Evolutionary conservation across 1,140 invertebrate genomes (phyloP).

Genomic region (Heliconius hermathena): DNA sequence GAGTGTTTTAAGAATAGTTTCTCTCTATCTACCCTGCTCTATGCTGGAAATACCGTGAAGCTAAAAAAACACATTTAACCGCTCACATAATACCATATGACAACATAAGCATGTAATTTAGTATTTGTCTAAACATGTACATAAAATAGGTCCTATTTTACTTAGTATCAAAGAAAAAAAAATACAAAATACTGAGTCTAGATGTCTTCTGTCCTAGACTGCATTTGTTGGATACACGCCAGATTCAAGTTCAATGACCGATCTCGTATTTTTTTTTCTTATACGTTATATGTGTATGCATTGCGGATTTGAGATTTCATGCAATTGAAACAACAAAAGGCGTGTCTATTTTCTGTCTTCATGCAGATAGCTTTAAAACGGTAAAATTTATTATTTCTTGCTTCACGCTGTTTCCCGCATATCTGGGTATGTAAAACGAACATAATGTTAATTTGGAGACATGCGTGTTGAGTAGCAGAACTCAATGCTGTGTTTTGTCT

Average conservation of each 20-base stretch:
- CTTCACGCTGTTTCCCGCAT: too few relatives aligned
- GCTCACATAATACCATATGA: too few relatives aligned
- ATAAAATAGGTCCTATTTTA: not conserved
- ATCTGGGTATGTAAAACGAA: too few relatives aligned
- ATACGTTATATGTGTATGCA: not conserved
- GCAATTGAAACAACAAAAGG: not conserved
- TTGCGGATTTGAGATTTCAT: constrained; percentile 4
- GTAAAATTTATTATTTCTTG: not conserved
- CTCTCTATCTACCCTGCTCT: too few relatives aligned
- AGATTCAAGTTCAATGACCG: not conserved
- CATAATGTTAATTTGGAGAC: too few relatives aligned
- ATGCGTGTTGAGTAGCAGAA: too few relatives aligned
- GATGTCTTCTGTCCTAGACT: not conserved
- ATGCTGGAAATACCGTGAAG: too few relatives aligned
- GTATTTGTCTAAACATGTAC: too few relatives aligned
- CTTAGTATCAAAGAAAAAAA: not conserved
- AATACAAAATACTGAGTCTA: not conserved
- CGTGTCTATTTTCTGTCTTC: not conserved
- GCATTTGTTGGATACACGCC: constrained; percentile 8
- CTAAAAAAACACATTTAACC: too few relatives aligned
- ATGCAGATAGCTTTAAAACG: not conserved
- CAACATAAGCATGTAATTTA: too few relatives aligned
- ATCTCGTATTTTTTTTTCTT: constrained; percentile 10
- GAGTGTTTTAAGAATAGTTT: too few relatives aligned
- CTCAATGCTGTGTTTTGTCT: too few relatives aligned